Percentiles rank a stretch among this genome's conserved stretches.
Evolutionary conservation across 1,140 invertebrate genomes (phyloP).

Genomic region (Epicauta chinensis): DNA sequence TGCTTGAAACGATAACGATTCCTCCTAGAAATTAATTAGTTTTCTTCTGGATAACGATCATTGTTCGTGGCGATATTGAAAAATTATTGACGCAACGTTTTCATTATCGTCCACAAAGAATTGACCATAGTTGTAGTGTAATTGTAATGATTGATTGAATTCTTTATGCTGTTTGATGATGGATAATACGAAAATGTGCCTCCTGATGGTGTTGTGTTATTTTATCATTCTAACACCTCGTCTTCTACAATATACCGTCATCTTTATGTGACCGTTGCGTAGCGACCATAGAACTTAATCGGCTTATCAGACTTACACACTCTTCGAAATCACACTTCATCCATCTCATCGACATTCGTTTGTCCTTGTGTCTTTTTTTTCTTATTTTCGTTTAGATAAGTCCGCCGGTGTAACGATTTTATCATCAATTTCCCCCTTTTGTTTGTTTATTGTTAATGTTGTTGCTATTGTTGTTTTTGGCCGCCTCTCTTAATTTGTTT

Average conservation of each 20-base stretch:
- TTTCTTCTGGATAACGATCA: conserved; percentile 8
- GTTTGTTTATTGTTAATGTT: not conserved
- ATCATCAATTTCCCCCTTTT: too few species aligned
- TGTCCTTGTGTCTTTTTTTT: too few species aligned
- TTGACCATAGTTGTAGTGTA: too few species aligned
- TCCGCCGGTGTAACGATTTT: not conserved
- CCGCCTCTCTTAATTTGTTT: not conserved
- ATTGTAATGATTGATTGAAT: too few species aligned
- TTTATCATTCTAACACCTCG: too few species aligned
- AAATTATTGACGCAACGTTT: conserved; percentile 2
- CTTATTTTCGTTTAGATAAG: not conserved
- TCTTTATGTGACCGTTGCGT: too few species aligned
- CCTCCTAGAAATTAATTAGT: conserved; percentile 12
- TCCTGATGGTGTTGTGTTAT: too few species aligned
- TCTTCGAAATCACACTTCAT: conserved; percentile 15
- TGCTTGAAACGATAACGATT: conserved; percentile 13
- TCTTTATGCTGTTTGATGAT: too few species aligned
- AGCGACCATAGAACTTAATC: conserved; percentile 24
- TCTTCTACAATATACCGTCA: too few species aligned
- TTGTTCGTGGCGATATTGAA: conserved; percentile 2
- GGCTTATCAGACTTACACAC: conserved; percentile 25
- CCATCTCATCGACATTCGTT: not conserved
- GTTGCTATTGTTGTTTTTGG: not conserved
- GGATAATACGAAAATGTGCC: too few species aligned
- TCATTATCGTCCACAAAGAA: too few species aligned